Conservation (phyloP, 2,797 vertebrate genomes). For the Gadopsis marmoratus region DNA sequence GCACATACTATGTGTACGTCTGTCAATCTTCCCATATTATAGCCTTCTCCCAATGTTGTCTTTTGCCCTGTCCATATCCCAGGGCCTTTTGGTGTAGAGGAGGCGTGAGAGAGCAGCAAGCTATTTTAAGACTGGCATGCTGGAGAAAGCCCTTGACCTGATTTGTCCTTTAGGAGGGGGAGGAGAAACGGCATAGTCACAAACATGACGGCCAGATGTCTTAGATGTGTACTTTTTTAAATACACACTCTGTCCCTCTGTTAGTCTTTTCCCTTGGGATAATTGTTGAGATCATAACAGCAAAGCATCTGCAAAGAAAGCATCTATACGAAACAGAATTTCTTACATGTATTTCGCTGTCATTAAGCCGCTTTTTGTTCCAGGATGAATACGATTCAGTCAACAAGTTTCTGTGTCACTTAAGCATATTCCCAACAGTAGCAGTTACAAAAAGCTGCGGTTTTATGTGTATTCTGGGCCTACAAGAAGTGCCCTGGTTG, state of each 20-base stretch:
- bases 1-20: constrained; percentile 38
- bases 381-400: not conserved
- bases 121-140: constrained; percentile 78
- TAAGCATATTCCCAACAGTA: not conserved
- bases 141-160: constrained; percentile 79
- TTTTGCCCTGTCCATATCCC: constrained; percentile 55
- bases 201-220: constrained; percentile 59
- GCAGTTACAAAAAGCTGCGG: not conserved
- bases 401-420: constrained; percentile 8
- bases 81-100: constrained; percentile 62
- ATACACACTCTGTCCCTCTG: constrained; percentile 20
- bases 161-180: constrained; percentile 71
- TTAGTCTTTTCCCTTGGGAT: constrained; percentile 4
- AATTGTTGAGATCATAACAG: not conserved
- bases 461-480: not conserved
- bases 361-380: constrained; percentile 19
- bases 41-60: constrained; percentile 42
- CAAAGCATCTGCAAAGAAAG: constrained; percentile 16
- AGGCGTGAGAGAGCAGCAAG: constrained; percentile 60
- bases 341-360: constrained; percentile 2
- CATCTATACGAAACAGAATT: not conserved
- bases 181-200: constrained; percentile 54
- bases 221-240: constrained; percentile 35
- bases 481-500: constrained; percentile 4
- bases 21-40: constrained; percentile 59